These are phyloP conservation scores for Girardinichthys multiradiatus DNA, from an alignment of 2,113 vertebrate genomes.

Conservation along the genomic window DNA sequence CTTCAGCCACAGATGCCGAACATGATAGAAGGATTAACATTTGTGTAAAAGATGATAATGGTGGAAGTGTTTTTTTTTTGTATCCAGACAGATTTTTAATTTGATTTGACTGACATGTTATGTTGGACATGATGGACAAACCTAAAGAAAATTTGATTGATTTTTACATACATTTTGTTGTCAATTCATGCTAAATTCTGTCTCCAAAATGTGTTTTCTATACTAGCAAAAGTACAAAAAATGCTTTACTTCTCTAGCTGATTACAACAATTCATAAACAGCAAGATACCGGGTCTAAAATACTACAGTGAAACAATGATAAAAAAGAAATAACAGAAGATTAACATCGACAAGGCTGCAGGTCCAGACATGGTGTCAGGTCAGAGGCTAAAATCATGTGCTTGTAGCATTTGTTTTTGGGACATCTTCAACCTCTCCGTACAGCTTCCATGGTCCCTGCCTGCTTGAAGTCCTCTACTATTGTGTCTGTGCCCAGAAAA, in stretches of 20 bases:
- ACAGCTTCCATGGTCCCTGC: no score
- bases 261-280: neutral
- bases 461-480: no score
- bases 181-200: neutral
- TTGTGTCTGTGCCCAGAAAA: no score
- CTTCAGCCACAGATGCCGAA: constrained; percentile 77
- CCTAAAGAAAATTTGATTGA: neutral
- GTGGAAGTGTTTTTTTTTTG: constrained; percentile 54
- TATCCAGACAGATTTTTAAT: constrained; percentile 49
- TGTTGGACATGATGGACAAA: constrained; percentile 1
- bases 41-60: constrained; percentile 69
- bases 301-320: no score
- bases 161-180: constrained; percentile 4
- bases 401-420: no score
- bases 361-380: no score
- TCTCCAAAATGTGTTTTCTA: neutral
- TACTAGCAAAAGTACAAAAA: neutral
- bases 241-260: neutral
- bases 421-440: no score
- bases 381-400: no score
- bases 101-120: constrained; percentile 27
- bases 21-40: constrained; percentile 71
- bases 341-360: no score
- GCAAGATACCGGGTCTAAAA: no score
- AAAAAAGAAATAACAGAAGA: no score